Conservation (phyloP, 2,888 invertebrate genomes). For the Octonoba sinensis region DNA sequence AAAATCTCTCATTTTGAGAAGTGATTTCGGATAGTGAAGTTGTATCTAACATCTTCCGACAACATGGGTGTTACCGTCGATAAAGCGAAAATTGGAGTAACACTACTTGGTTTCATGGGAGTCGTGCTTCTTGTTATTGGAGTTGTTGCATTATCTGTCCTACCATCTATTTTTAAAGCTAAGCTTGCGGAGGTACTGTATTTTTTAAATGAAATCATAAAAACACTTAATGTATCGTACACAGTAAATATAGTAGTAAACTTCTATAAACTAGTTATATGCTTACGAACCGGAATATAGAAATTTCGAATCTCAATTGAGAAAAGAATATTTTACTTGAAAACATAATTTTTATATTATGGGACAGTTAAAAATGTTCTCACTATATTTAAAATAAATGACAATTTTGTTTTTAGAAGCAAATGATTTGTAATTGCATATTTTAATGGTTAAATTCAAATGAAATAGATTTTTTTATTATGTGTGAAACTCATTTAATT, state of each 20-base stretch:
- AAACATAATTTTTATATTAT: too few relatives aligned
- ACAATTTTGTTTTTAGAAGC: too few relatives aligned
- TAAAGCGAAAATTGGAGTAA: slow-evolving; percentile 51
- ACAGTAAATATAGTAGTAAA: not conserved
- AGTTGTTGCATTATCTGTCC: slow-evolving; percentile 41
- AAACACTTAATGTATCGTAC: not conserved
- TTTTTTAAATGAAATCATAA: not conserved
- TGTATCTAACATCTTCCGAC: not conserved
- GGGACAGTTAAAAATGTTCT: too few relatives aligned
- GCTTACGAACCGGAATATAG: too few relatives aligned
- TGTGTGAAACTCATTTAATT: too few relatives aligned
- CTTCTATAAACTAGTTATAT: too few relatives aligned
- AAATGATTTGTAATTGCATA: too few relatives aligned
- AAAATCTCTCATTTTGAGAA: not conserved
- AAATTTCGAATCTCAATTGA: too few relatives aligned
- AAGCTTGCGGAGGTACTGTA: slow-evolving; percentile 48
- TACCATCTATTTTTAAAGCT: slow-evolving; percentile 40
- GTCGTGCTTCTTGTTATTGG: slow-evolving; percentile 49
- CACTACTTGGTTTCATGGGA: slow-evolving; percentile 43
- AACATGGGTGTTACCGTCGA: slow-evolving; percentile 46
- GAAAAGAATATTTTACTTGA: too few relatives aligned
- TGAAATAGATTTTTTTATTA: too few relatives aligned
- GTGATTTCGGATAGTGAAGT: not conserved
- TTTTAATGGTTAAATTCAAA: too few relatives aligned
- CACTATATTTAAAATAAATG: too few relatives aligned